These are phyloP conservation scores for Ganaspis brasiliensis DNA, from an alignment of 2,888 invertebrate genomes.

Conservation along the genomic window DNA sequence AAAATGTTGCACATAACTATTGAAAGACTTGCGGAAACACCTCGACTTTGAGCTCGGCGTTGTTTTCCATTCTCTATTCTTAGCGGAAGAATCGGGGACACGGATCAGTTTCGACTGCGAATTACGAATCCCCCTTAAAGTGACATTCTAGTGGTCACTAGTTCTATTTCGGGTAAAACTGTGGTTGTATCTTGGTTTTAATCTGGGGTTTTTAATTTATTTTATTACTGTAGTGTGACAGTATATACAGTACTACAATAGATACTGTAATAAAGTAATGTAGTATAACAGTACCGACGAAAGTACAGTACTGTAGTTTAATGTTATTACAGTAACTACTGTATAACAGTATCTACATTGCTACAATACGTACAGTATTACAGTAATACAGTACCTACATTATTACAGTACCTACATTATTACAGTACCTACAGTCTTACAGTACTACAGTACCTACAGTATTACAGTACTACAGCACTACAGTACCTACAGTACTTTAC, in stretches of 20 bases:
- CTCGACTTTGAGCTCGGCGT: constrained; percentile 41
- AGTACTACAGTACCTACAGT: background rate
- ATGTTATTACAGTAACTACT: too few relatives aligned
- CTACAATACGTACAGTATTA: background rate
- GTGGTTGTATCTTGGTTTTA: background rate
- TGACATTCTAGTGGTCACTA: constrained; percentile 33
- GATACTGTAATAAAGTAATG: background rate
- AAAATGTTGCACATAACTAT: constrained; percentile 34
- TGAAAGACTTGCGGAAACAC: constrained; percentile 40
- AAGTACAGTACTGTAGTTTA: background rate
- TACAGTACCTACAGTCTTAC: background rate
- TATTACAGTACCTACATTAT: background rate
- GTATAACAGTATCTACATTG: too few relatives aligned
- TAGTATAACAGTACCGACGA: background rate
- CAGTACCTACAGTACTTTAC: background rate
- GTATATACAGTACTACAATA: background rate
- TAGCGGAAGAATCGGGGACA: constrained; percentile 38
- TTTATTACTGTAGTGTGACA: too few relatives aligned
- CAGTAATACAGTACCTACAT: background rate
- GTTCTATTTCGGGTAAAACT: constrained; percentile 24
- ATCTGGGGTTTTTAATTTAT: too few relatives aligned
- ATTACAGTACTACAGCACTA: background rate
- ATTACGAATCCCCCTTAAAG: constrained; percentile 41
- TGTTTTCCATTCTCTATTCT: constrained; percentile 44
- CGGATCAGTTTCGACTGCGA: constrained; percentile 43